Percentiles rank a stretch among this genome's conserved stretches.
These are phyloP conservation scores for Crax fasciolata DNA, from an alignment of 2,797 vertebrate genomes.

Conservation along the genomic window DNA sequence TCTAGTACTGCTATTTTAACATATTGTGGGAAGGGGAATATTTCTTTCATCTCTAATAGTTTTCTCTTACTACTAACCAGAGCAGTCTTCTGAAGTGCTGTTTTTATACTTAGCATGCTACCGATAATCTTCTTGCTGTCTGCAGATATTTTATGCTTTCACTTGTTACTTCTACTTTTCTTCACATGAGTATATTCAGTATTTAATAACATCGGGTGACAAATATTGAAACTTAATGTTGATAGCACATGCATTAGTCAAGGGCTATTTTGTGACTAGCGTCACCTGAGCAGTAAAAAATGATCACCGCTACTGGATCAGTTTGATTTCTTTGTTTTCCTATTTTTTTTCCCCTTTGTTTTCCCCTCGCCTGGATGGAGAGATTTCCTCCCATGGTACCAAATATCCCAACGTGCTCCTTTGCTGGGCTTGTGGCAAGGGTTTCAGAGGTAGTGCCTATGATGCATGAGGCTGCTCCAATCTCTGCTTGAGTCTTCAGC, in stretches of 20 bases:
- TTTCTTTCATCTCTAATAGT: not conserved
- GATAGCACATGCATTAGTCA: conserved; percentile 16
- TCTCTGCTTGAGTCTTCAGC: not conserved
- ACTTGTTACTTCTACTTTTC: not conserved
- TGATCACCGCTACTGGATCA: not conserved
- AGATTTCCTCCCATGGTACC: not conserved
- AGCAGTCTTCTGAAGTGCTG: not conserved
- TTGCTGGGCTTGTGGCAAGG: not conserved
- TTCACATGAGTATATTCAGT: not conserved
- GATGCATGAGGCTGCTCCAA: not conserved
- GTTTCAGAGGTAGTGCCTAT: fast-evolving
- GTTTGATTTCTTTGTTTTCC: conserved; percentile 33
- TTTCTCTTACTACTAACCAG: not conserved
- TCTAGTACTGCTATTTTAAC: not conserved
- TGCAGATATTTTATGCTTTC: not conserved
- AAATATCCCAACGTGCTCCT: not conserved
- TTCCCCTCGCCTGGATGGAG: not conserved
- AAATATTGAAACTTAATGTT: conserved; percentile 24
- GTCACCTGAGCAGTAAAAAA: conserved; percentile 29
- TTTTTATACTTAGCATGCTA: not conserved
- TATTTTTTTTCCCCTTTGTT: not conserved
- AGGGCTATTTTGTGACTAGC: conserved; percentile 9
- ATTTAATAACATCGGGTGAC: not conserved
- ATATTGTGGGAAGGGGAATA: not conserved
- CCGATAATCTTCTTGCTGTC: not conserved